A percentile compares a stretch with the other conserved stretches of the same genome.
Evolutionary conservation across 2,113 vertebrate genomes (phyloP).

Genomic region (Lamprotornis superbus): DNA sequence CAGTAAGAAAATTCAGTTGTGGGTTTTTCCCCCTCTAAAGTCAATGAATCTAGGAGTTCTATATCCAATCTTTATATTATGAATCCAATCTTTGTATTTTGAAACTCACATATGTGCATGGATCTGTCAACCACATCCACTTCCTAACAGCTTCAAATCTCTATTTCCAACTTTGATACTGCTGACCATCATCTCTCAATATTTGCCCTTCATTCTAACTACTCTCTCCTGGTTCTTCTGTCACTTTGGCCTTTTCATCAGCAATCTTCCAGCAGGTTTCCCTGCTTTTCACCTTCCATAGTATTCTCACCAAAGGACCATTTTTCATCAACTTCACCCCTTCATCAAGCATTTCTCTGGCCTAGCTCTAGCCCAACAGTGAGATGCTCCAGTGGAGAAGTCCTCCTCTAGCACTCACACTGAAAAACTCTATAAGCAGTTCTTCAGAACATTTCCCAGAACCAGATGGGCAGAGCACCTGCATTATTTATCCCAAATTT

Average conservation of each 20-base stretch:
- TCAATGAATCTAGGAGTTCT: neutral
- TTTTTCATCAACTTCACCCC: neutral
- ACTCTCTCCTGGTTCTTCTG: neutral
- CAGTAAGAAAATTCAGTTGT: neutral
- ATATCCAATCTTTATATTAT: neutral
- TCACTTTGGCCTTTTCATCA: neutral
- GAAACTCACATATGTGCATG: neutral
- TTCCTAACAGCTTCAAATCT: neutral
- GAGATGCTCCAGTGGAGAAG: neutral
- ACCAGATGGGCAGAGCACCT: neutral
- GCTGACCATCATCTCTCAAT: neutral
- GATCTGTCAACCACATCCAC: neutral
- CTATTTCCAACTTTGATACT: neutral
- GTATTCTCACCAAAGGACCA: neutral
- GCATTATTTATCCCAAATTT: neutral
- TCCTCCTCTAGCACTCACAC: neutral
- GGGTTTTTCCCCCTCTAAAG: accelerated
- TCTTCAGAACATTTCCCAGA: neutral
- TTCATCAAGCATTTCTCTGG: neutral
- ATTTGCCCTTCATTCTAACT: neutral
- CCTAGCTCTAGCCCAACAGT: neutral
- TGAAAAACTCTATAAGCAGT: neutral
- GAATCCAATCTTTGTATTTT: neutral
- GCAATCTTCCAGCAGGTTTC: neutral
- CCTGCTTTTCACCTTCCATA: neutral